A percentile compares a stretch with the other conserved stretches of the same genome.
Conservation (phyloP, 2,888 invertebrate genomes). For the Miltochrista miniata region DNA sequence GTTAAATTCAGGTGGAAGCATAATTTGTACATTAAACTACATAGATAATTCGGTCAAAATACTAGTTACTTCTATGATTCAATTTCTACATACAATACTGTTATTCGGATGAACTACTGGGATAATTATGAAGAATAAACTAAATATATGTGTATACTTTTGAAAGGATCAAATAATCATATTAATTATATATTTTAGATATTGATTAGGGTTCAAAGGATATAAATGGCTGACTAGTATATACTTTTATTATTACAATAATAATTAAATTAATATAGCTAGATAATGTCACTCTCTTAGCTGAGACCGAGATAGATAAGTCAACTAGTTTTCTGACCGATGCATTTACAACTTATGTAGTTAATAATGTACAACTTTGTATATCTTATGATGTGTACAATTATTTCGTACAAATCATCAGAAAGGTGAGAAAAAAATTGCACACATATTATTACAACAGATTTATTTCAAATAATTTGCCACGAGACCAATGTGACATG, state of each 20-base stretch:
- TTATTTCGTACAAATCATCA: constrained; percentile 70
- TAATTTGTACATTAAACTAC: constrained; percentile 74
- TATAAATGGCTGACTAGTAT: constrained; percentile 80
- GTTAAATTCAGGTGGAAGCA: constrained; percentile 42
- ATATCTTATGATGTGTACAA: constrained; percentile 34
- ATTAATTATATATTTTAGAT: constrained; percentile 53
- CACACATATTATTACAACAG: constrained; percentile 80
- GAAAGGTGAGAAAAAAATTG: constrained; percentile 74
- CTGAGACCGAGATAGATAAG: constrained; percentile 56
- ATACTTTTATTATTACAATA: constrained; percentile 65
- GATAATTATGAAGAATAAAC: constrained; percentile 48
- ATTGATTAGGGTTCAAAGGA: constrained; percentile 53
- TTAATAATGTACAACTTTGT: constrained; percentile 33
- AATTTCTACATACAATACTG: constrained; percentile 62
- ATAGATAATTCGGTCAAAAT: constrained; percentile 81
- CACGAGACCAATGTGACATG: constrained; percentile 83
- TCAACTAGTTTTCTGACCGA: constrained; percentile 79
- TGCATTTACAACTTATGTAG: constrained; percentile 24
- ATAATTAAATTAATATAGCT: constrained; percentile 81
- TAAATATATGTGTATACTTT: constrained; percentile 40
- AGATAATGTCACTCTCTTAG: constrained; percentile 80
- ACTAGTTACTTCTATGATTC: constrained; percentile 70
- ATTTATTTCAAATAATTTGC: constrained; percentile 83
- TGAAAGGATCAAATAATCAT: constrained; percentile 42
- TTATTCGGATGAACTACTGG: constrained; percentile 49